phyloP scores from a whole-genome alignment of 2,113 vertebrate species.

The Rhombomys opimus region DNA sequence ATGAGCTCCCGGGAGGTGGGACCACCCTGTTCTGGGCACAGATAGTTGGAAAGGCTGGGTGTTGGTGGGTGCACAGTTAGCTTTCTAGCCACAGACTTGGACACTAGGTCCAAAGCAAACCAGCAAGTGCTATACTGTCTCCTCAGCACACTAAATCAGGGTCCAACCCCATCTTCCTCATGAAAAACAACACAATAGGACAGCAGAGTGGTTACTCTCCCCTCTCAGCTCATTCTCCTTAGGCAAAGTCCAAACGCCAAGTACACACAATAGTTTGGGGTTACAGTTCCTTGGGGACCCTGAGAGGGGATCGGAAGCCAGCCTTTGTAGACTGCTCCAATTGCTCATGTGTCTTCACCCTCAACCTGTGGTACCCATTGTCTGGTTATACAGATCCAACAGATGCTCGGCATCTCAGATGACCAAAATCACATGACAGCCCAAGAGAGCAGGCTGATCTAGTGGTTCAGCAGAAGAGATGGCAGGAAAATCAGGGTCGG shows the following conservation, averaged over 20 bases:
- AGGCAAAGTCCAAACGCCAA: neutral
- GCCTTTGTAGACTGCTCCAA: fast-evolving
- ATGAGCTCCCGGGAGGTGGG: neutral
- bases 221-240: neutral
- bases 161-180: neutral
- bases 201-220: neutral
- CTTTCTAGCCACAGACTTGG: neutral
- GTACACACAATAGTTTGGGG: neutral
- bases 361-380: fast-evolving
- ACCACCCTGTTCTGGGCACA: neutral
- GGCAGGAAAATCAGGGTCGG: neutral
- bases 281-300: neutral
- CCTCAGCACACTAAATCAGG: neutral
- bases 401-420: neutral
- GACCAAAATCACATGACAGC: neutral
- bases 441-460: neutral
- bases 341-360: neutral
- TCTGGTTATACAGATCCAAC: neutral
- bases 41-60: neutral
- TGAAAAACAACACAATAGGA: neutral
- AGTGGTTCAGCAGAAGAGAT: neutral
- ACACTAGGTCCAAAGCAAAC: constrained; percentile 38
- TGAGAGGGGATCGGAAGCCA: neutral
- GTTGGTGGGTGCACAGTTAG: fast-evolving
- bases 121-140: neutral